A percentile compares a stretch with the other conserved stretches of the same genome.
These are phyloP conservation scores for Macaria liturata DNA, from an alignment of 2,888 invertebrate genomes.

Conservation along the genomic window DNA sequence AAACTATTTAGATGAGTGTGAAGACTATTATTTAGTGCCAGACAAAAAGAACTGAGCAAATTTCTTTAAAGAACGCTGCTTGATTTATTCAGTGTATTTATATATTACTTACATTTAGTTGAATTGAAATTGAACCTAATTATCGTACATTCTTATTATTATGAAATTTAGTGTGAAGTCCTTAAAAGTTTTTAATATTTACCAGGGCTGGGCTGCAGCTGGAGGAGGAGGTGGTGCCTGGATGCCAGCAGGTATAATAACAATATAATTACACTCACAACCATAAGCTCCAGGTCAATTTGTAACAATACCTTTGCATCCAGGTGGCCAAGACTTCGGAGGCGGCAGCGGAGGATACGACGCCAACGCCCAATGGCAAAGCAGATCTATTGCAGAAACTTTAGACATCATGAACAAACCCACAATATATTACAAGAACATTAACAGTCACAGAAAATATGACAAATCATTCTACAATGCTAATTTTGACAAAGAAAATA, in stretches of 20 bases:
- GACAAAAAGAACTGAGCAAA: too few relatives aligned
- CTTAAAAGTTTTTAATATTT: slow-evolving; percentile 30
- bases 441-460: slow-evolving; percentile 5
- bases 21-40: too few relatives aligned
- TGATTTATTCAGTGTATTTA: too few relatives aligned
- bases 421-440: slow-evolving; percentile 13
- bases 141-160: too few relatives aligned
- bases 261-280: slow-evolving; percentile 45
- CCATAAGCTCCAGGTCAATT: slow-evolving; percentile 29
- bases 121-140: too few relatives aligned
- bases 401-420: slow-evolving; percentile 43
- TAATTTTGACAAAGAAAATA: neutral
- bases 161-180: too few relatives aligned
- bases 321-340: slow-evolving; percentile 58
- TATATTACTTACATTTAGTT: too few relatives aligned
- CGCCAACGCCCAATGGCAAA: slow-evolving; percentile 77
- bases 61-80: too few relatives aligned
- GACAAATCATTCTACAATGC: neutral
- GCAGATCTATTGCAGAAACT: slow-evolving; percentile 60
- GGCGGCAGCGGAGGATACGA: slow-evolving; percentile 61
- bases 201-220: slow-evolving; percentile 68
- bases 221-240: slow-evolving; percentile 74
- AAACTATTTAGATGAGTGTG: too few relatives aligned
- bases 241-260: slow-evolving; percentile 77
- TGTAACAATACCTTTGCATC: slow-evolving; percentile 39